Conservation (phyloP, 2,797 vertebrate species). For the Anguilla pacifica region DNA sequence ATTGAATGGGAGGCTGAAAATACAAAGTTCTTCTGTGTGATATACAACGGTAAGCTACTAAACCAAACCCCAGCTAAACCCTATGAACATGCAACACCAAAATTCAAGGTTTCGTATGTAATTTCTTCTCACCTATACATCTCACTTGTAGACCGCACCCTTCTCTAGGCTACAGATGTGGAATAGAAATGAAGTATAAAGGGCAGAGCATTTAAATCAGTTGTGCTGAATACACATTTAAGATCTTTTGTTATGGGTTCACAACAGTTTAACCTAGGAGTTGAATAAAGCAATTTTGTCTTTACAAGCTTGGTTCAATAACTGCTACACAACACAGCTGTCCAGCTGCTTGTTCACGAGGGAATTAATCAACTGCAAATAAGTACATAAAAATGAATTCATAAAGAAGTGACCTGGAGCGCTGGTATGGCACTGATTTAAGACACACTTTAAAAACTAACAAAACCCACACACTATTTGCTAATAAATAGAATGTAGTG, state of each 20-base stretch:
- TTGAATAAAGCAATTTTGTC: not conserved
- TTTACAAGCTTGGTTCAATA: not conserved
- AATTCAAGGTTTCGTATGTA: not conserved
- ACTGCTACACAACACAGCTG: not conserved
- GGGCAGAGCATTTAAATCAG: not conserved
- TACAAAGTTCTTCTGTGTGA: not conserved
- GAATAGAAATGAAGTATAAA: not conserved
- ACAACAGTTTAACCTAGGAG: not conserved
- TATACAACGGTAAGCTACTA: not conserved
- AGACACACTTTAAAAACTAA: not conserved
- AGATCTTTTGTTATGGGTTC: not conserved
- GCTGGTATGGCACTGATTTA: not conserved
- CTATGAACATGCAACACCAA: not conserved
- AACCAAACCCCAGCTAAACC: not conserved
- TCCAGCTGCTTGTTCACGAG: not conserved
- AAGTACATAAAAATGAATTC: not conserved
- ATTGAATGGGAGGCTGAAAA: not conserved
- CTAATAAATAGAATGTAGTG: not conserved
- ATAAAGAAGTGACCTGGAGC: not conserved
- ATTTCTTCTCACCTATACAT: not conserved
- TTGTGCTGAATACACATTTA: not conserved
- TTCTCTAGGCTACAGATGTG: too few species aligned
- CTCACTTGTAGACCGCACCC: not conserved
- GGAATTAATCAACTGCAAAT: not conserved
- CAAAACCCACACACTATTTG: not conserved